Evolutionary conservation across 2,888 invertebrate genomes (phyloP), one percentile per base, ranked within the genome.

Genomic region (Phlogophora meticulosa): DNA sequence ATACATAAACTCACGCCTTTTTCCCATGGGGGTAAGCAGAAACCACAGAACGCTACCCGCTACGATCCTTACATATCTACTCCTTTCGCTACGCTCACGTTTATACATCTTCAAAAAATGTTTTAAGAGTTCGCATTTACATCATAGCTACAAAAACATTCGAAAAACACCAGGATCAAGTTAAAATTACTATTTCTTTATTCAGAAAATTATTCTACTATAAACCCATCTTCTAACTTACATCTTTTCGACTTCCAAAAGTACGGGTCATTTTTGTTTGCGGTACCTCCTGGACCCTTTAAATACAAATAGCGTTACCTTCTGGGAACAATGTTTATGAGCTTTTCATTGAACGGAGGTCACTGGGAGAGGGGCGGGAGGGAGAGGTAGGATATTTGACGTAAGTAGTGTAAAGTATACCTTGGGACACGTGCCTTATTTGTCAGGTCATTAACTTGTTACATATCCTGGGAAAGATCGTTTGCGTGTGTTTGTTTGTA

Each of bases 281-380:
- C 70, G 59, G 59, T 68, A 56, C 76, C 74, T 80, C 70, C 52
- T 78, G 82, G 84, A 81, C 85, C 87, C 85, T 87, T 87, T 87
- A 89, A 86, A 87, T 85, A 88, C 89, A 88, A 87, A 90, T 86
- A 88, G 82, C 83, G 66, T 79, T 79, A 82, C 86, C 88, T 85
- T 81, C 70, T 66, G 84, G 85, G 85, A 80, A 76, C 84, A 82
- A 85, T 87, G 87, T 88, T 86, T 89, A 88, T 88, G 84, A 84
- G 85, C 73, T 82, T 82, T 83, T 80, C 82, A 85, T 84, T 83
- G 83, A 82, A 81, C 69, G 78, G 80, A 72, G 77, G 81, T 76
- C 72, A 48, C 45, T 20, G 45, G 46, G 61, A 49, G 36, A 45
- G 17, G 10, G 46, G 9, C 20, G 22, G 46, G 22, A 22, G 38